phyloP scores from a whole-genome alignment of 2,888 invertebrate species.

The Timema podura region DNA sequence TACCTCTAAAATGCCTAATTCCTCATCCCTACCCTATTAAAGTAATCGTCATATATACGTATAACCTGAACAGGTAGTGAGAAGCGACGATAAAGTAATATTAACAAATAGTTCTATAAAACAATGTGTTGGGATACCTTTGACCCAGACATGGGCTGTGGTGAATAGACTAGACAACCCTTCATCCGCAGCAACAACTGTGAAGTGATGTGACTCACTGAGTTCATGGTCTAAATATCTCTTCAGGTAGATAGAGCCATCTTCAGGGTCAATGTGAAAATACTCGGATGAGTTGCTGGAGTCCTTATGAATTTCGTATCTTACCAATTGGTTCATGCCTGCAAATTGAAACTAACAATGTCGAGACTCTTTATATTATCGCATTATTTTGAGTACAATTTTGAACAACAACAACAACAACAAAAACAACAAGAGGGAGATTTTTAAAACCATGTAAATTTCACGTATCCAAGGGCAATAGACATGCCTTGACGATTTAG shows the following conservation, averaged over 20 bases:
- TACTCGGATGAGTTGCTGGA: conserved; percentile 59
- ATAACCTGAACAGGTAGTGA: too few species aligned
- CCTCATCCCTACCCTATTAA: too few species aligned
- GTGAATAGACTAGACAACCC: conserved; percentile 79
- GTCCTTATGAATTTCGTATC: conserved; percentile 65
- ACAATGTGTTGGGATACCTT: conserved; percentile 47
- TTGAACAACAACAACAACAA: too few species aligned
- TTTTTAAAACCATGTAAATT: conserved; percentile 22
- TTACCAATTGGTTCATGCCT: conserved; percentile 61
- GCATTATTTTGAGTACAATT: too few species aligned
- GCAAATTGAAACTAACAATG: conserved; percentile 29
- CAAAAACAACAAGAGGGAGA: conserved; percentile 26
- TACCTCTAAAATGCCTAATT: too few species aligned
- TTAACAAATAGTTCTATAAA: background rate
- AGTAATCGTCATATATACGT: too few species aligned
- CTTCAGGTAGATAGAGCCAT: conserved; percentile 74
- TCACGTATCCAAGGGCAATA: background rate
- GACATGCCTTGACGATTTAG: too few species aligned
- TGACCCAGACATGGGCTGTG: conserved; percentile 80
- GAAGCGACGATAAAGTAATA: background rate
- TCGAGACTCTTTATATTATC: too few species aligned
- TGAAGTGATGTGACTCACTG: conserved; percentile 67
- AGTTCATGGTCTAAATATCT: conserved; percentile 78
- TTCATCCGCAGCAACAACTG: conserved; percentile 74
- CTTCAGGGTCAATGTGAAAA: conserved; percentile 71